Evolutionary conservation across 2,888 invertebrate species (phyloP).

Genomic region (Lycaena phlaeas): DNA sequence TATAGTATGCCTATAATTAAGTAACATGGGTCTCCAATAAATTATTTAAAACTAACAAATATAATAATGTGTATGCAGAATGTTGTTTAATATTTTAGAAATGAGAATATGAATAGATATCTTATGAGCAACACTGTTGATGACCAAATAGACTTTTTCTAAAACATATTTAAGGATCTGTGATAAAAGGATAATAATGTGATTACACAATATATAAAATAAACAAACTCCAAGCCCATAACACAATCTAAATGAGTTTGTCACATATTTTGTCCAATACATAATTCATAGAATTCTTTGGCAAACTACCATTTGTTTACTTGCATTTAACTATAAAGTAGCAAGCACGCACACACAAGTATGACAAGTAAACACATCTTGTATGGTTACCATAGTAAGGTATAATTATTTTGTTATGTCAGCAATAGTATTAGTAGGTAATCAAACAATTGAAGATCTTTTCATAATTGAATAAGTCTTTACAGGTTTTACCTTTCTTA

Average conservation of each 20-base stretch:
- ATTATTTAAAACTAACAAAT: slow-evolving; percentile 22
- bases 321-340: background rate
- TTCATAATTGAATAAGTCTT: background rate
- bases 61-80: slow-evolving; percentile 3
- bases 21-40: slow-evolving; percentile 36
- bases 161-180: too few relatives aligned
- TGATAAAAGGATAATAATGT: too few relatives aligned
- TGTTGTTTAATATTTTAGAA: too few relatives aligned
- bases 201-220: too few relatives aligned
- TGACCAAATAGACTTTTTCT: too few relatives aligned
- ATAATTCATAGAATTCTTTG: background rate
- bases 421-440: background rate
- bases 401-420: background rate
- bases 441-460: background rate
- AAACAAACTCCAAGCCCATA: slow-evolving; percentile 13
- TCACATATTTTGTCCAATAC: background rate
- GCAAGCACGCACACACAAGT: background rate
- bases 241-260: background rate
- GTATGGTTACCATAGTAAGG: background rate
- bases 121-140: too few relatives aligned
- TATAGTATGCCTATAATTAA: slow-evolving; percentile 38
- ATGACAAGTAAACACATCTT: background rate
- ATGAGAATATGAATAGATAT: too few relatives aligned
- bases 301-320: background rate
- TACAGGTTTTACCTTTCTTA: background rate